These are phyloP conservation scores for Paracentrotus lividus DNA, from an alignment of 53 echinoderm and acorn worm genomes.

Conservation along the genomic window DNA sequence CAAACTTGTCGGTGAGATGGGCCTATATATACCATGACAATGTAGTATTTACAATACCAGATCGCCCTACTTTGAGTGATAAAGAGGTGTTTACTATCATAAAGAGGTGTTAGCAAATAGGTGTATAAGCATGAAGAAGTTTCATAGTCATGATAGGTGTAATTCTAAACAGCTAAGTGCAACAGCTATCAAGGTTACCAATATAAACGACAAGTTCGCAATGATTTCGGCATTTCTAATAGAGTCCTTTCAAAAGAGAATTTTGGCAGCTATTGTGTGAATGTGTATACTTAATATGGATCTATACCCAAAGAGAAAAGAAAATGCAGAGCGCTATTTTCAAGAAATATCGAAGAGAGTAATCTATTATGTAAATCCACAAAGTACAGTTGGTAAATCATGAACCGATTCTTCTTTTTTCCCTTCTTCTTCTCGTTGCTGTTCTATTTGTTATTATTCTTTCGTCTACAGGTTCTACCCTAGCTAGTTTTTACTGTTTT, in stretches of 20 bases:
- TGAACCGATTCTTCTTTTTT: not conserved
- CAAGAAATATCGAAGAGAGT: too few species aligned
- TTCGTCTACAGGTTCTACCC: not conserved
- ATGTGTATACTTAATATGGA: not conserved
- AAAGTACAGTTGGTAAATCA: too few species aligned
- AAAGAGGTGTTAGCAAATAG: too few species aligned
- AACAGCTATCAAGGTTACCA: not conserved
- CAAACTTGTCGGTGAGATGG: too few species aligned
- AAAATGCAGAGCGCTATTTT: not conserved
- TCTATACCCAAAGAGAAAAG: not conserved
- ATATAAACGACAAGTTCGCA: not conserved
- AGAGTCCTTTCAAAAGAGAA: not conserved
- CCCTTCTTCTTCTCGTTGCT: too few species aligned
- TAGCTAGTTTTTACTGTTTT: not conserved
- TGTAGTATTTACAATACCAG: too few species aligned
- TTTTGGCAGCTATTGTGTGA: not conserved
- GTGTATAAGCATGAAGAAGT: too few species aligned
- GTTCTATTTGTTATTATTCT: not conserved
- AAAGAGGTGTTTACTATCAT: not conserved
- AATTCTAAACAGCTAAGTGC: not conserved
- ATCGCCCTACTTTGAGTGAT: too few species aligned
- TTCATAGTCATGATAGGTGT: too few species aligned
- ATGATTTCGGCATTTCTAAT: not conserved
- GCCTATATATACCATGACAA: too few species aligned
- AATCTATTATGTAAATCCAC: too few species aligned